Evolutionary conservation across 2,113 vertebrate genomes (phyloP).

Genomic region (Echinops telfairi): DNA sequence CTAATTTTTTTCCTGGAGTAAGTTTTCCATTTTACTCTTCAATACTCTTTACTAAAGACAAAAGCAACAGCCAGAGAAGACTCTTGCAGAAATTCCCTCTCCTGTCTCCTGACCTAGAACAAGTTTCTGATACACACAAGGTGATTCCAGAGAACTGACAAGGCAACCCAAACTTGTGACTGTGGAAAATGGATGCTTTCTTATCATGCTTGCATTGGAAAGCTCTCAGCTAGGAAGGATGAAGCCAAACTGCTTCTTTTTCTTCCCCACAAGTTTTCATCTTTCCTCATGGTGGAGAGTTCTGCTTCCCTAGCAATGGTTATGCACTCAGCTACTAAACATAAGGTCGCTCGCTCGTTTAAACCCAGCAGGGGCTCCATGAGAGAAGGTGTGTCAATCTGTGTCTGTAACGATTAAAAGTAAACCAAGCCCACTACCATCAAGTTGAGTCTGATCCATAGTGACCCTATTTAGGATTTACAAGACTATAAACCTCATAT

Average conservation of each 20-base stretch:
- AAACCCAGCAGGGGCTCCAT: no score
- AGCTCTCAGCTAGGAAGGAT: not conserved
- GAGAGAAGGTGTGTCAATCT: no score
- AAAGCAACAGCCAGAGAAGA: slow-evolving; percentile 15
- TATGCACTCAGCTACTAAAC: no score
- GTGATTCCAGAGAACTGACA: slow-evolving; percentile 22
- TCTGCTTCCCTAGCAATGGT: not conserved
- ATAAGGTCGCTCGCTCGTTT: no score
- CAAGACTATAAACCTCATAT: no score
- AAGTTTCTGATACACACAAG: slow-evolving; percentile 47
- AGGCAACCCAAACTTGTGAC: not conserved
- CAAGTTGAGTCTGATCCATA: no score
- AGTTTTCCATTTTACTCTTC: slow-evolving; percentile 9
- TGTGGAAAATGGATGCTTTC: slow-evolving; percentile 48
- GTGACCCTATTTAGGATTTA: no score
- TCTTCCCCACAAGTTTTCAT: slow-evolving; percentile 60
- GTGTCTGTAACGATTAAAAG: no score
- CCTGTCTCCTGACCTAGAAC: slow-evolving; percentile 2
- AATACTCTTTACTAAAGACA: slow-evolving; percentile 56
- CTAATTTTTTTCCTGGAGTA: slow-evolving; percentile 35
- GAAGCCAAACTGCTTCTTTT: slow-evolving; percentile 51
- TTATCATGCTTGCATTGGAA: slow-evolving; percentile 39
- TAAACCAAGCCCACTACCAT: no score
- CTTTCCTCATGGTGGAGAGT: slow-evolving; percentile 51
- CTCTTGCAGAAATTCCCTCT: slow-evolving; percentile 24